Conservation (phyloP, 1,140 invertebrate species). For the Sitodiplosis mosellana region DNA sequence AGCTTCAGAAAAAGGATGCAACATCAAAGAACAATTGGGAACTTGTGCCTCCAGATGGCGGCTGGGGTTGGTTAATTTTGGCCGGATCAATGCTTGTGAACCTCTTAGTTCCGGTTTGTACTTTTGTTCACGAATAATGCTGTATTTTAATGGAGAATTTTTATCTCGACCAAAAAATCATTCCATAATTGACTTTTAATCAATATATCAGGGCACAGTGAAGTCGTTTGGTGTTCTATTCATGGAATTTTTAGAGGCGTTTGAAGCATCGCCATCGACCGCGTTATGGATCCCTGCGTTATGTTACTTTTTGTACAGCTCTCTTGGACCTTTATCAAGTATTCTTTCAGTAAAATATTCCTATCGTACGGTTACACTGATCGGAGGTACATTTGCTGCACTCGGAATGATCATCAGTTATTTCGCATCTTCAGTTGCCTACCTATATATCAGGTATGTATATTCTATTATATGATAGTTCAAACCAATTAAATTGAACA, state of each 20-base stretch:
- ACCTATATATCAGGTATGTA: slow-evolving; percentile 54
- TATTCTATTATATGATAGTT: no score
- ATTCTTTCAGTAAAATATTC: slow-evolving; percentile 78
- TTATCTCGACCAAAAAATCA: no score
- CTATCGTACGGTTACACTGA: slow-evolving; percentile 72
- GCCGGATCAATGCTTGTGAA: slow-evolving; percentile 63
- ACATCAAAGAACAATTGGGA: slow-evolving; percentile 25
- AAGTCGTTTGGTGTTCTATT: slow-evolving; percentile 74
- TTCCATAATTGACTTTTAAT: no score
- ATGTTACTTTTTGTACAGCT: slow-evolving; percentile 73
- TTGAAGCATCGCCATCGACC: slow-evolving; percentile 45
- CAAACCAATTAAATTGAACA: not conserved
- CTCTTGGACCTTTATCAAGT: slow-evolving; percentile 73
- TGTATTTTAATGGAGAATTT: no score
- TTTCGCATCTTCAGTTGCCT: slow-evolving; percentile 56
- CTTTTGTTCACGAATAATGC: no score
- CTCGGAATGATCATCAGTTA: slow-evolving; percentile 71
- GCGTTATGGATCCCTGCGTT: slow-evolving; percentile 68
- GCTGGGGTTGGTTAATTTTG: slow-evolving; percentile 70
- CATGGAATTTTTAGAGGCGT: slow-evolving; percentile 58
- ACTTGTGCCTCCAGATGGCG: slow-evolving; percentile 42
- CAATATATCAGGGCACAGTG: slow-evolving; percentile 37
- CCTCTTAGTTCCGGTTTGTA: slow-evolving; percentile 58
- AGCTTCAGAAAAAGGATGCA: no score
- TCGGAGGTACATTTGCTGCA: slow-evolving; percentile 66